phyloP scores from a whole-genome alignment of 2,888 invertebrate species.

The Lissonota sp. region DNA sequence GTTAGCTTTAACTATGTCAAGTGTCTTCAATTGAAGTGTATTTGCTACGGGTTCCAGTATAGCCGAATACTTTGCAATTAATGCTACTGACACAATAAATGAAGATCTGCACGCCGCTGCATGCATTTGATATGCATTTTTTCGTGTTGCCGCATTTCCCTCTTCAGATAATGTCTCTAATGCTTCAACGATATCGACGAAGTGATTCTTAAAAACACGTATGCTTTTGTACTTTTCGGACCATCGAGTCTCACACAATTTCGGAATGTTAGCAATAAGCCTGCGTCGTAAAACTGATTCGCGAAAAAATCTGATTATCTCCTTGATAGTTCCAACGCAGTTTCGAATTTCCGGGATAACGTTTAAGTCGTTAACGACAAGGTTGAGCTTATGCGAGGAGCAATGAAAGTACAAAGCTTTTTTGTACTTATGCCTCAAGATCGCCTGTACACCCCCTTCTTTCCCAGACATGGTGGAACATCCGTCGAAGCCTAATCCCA shows the following conservation, averaged over 20 bases:
- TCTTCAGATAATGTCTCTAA: too few relatives aligned
- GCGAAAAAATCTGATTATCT: constrained; percentile 69
- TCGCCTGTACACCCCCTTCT: constrained; percentile 71
- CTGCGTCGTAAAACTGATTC: constrained; percentile 71
- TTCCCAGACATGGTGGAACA: constrained; percentile 73
- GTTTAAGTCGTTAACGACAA: constrained; percentile 72
- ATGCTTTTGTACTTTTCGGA: constrained; percentile 71
- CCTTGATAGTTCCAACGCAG: constrained; percentile 68
- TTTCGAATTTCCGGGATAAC: constrained; percentile 69
- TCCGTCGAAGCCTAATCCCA: too few relatives aligned
- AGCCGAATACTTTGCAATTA: too few relatives aligned
- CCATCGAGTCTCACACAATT: constrained; percentile 71
- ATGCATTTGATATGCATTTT: too few relatives aligned
- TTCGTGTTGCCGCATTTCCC: too few relatives aligned
- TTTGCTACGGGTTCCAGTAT: too few relatives aligned
- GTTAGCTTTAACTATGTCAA: too few relatives aligned
- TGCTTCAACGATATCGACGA: constrained; percentile 66
- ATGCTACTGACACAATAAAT: too few relatives aligned
- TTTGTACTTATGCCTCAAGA: constrained; percentile 70
- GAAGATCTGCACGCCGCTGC: too few relatives aligned
- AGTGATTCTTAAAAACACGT: constrained; percentile 68
- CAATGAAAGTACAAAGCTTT: constrained; percentile 73
- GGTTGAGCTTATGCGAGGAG: constrained; percentile 71
- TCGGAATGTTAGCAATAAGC: constrained; percentile 71
- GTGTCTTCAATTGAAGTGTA: too few relatives aligned